Conservation (phyloP, 2,797 vertebrate genomes). For the Allobates femoralis region DNA sequence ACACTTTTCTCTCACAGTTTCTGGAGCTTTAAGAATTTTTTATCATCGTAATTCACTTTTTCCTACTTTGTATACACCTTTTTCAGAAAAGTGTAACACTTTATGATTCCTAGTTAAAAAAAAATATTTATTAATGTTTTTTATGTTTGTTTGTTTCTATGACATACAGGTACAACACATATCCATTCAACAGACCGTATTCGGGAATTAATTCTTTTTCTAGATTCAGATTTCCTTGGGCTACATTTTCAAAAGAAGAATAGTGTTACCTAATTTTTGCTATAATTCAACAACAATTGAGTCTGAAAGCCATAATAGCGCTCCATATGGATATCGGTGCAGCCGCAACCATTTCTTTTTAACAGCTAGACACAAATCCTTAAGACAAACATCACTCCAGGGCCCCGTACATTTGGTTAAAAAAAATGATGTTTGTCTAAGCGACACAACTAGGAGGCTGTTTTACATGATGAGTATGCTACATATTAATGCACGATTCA, state of each 20-base stretch:
- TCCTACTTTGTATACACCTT: background rate
- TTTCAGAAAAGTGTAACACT: background rate
- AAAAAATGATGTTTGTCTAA: conserved; percentile 39
- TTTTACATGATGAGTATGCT: conserved; percentile 62
- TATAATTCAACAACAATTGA: conserved; percentile 40
- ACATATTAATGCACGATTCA: conserved; percentile 62
- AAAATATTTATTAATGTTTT: background rate
- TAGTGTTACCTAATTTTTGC: background rate
- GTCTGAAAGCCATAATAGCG: conserved; percentile 5
- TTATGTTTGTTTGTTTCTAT: background rate
- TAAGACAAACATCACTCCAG: conserved; percentile 52
- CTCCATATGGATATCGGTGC: background rate
- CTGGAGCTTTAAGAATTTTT: background rate
- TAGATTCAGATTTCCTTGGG: background rate
- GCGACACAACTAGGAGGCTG: conserved; percentile 52
- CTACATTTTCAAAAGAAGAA: background rate
- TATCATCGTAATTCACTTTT: conserved; percentile 19
- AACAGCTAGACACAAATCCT: conserved; percentile 44
- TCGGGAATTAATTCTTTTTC: background rate
- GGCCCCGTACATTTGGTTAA: conserved; percentile 42
- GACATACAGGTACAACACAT: background rate
- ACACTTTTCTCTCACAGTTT: background rate
- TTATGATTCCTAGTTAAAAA: background rate
- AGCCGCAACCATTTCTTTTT: conserved; percentile 13
- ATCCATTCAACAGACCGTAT: background rate